Conservation (phyloP, 1,140 invertebrate genomes). For the Penaeus japonicus region DNA sequence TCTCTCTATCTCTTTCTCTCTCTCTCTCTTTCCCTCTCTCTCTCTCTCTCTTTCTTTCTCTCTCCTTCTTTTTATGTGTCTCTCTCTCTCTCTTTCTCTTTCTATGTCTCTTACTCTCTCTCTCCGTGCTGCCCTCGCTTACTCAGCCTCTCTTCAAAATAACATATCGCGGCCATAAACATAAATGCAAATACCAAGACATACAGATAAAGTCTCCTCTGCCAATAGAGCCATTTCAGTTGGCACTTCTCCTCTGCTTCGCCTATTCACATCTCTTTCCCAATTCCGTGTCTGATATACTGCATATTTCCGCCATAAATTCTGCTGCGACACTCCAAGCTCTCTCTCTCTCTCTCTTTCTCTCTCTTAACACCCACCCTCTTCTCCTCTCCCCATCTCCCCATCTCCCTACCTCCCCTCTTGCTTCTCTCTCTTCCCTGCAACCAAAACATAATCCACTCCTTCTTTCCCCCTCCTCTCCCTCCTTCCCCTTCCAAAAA, state of each 20-base stretch:
- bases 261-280: slow-evolving; percentile 23
- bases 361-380: too few species aligned
- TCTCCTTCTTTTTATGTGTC: too few species aligned
- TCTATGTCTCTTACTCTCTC: not conserved
- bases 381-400: too few species aligned
- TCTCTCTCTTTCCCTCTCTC: not conserved
- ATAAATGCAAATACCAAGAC: not conserved
- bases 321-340: not conserved
- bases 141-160: not conserved
- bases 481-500: too few species aligned
- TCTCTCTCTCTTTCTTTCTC: not conserved
- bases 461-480: too few species aligned
- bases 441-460: too few species aligned
- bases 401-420: too few species aligned
- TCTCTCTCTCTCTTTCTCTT: not conserved
- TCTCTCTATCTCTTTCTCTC: not conserved
- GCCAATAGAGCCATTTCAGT: slow-evolving; percentile 22
- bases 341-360: too few species aligned
- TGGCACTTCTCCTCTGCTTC: slow-evolving; percentile 27
- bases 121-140: not conserved
- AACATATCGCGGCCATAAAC: not conserved
- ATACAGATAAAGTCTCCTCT: not conserved
- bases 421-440: too few species aligned
- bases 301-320: slow-evolving; percentile 35
- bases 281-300: slow-evolving; percentile 30